A percentile compares a stretch with the other conserved stretches of the same genome.
phyloP scores from a whole-genome alignment of 2,113 vertebrate species.

The Pogonocichla stellata region DNA sequence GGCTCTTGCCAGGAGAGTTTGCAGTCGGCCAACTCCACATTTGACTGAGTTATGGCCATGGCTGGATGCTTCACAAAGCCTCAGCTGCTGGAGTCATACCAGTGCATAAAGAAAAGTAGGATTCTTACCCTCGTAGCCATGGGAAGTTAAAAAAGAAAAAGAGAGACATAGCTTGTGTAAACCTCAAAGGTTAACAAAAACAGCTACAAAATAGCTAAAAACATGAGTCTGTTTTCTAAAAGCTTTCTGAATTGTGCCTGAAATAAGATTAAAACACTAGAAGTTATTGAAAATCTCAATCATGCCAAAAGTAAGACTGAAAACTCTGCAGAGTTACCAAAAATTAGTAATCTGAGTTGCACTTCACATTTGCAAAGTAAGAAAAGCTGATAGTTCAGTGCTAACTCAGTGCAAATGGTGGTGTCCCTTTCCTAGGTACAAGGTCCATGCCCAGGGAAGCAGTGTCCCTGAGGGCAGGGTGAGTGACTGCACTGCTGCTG shows the following conservation, averaged over 20 bases:
- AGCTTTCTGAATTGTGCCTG: neutral
- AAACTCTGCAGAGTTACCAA: neutral
- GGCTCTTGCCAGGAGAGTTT: neutral
- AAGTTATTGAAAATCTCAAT: neutral
- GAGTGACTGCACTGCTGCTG: neutral
- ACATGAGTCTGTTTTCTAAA: neutral
- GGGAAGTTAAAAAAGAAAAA: neutral
- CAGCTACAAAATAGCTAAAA: neutral
- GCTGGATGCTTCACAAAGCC: conserved; percentile 26
- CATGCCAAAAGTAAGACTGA: neutral
- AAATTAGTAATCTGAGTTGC: neutral
- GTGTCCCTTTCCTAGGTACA: neutral
- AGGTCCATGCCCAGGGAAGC: neutral
- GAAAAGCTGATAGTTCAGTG: neutral
- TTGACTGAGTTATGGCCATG: conserved; percentile 11
- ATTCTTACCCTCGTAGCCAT: neutral
- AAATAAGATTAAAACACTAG: neutral
- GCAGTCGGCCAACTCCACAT: neutral
- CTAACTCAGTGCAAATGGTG: neutral
- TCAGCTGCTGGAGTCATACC: conserved; percentile 12
- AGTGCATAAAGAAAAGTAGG: conserved; percentile 14
- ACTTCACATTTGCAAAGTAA: neutral
- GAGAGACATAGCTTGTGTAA: neutral
- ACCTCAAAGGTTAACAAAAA: neutral
- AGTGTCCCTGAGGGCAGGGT: rapidly evolving